These are phyloP conservation scores for Henricia sp. DNA, from an alignment of 53 echinoderm and acorn worm genomes.

Conservation along the genomic window DNA sequence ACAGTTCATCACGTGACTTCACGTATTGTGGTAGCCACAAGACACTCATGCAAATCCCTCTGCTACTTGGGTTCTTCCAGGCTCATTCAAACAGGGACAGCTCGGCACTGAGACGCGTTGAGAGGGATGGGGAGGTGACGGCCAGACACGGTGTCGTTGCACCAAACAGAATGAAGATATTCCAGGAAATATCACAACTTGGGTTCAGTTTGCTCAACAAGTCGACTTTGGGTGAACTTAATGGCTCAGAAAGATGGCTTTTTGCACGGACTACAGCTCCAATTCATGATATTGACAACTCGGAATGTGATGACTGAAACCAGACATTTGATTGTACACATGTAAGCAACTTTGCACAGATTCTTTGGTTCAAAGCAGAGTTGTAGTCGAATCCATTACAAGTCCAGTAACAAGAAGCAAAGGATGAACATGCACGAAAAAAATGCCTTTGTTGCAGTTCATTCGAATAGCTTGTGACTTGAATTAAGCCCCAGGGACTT, in stretches of 20 bases:
- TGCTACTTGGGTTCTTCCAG: slow-evolving; percentile 8
- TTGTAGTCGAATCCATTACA: too few relatives aligned
- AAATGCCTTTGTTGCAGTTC: too few relatives aligned
- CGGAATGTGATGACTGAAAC: neutral
- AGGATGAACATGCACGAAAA: too few relatives aligned
- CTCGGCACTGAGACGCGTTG: neutral
- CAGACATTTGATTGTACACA: neutral
- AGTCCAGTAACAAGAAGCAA: too few relatives aligned
- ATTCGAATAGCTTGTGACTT: too few relatives aligned
- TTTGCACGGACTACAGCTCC: slow-evolving; percentile 25
- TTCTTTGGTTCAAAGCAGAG: too few relatives aligned
- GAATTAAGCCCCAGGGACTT: too few relatives aligned
- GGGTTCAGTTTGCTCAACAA: slow-evolving; percentile 7
- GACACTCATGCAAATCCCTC: slow-evolving; percentile 2
- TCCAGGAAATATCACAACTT: slow-evolving; percentile 13
- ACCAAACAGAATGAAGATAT: slow-evolving; percentile 25
- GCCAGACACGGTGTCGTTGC: slow-evolving; percentile 18
- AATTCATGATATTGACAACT: neutral
- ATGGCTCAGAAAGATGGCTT: slow-evolving; percentile 3
- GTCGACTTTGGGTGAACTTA: neutral
- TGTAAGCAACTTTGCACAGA: too few relatives aligned
- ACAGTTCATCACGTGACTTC: neutral
- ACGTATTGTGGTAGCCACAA: slow-evolving; percentile 1
- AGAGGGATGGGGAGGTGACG: neutral
- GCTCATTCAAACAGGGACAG: neutral